These are phyloP conservation scores for Salminus brasiliensis DNA, from an alignment of 2,113 vertebrate genomes.

Conservation along the genomic window DNA sequence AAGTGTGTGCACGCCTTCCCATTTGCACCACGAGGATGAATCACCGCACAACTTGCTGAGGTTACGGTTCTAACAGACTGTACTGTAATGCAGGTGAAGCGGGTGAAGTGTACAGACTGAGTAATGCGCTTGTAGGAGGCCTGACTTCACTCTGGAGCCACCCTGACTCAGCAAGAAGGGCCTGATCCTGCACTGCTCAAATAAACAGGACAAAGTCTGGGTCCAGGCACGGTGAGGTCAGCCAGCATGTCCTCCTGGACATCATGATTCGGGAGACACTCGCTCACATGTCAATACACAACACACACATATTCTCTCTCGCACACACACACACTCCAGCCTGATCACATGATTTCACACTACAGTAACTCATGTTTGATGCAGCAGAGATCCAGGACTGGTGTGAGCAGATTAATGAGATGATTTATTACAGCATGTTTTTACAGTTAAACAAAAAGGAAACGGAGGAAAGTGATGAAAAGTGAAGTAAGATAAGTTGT, in stretches of 20 bases:
- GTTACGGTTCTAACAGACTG: neutral
- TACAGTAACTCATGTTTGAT: no score
- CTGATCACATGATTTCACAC: no score
- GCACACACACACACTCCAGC: neutral
- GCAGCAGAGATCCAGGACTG: neutral
- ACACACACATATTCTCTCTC: neutral
- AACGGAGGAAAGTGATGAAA: neutral
- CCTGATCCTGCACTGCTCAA: slow-evolving; percentile 5
- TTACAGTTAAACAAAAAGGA: neutral
- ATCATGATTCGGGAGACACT: neutral
- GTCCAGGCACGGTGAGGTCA: neutral
- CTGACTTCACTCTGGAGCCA: neutral
- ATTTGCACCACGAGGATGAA: no score
- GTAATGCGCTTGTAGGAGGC: neutral
- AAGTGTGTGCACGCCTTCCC: no score
- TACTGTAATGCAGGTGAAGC: neutral
- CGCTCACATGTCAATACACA: neutral
- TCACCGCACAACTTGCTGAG: neutral
- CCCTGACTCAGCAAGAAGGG: slow-evolving; percentile 17
- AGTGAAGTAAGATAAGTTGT: neutral
- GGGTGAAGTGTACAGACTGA: neutral
- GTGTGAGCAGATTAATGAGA: neutral
- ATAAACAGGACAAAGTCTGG: slow-evolving; percentile 34
- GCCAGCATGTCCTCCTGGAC: neutral
- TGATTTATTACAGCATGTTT: slow-evolving; percentile 23